These are phyloP conservation scores for Chromoteleia sp. DNA, from an alignment of 2,888 invertebrate species.

Conservation along the genomic window DNA sequence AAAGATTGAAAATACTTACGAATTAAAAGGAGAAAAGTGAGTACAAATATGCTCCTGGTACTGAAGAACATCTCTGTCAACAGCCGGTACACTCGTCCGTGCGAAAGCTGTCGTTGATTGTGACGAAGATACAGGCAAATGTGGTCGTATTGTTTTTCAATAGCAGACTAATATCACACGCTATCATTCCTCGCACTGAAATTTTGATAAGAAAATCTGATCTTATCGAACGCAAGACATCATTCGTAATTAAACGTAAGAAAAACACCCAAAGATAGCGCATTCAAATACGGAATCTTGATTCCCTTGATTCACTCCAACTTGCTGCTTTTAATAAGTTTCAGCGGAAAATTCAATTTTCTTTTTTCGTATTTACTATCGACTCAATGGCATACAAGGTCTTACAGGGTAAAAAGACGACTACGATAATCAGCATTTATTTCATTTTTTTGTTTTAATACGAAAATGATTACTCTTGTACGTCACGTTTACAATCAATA, in stretches of 20 bases:
- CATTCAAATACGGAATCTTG: conserved; percentile 20
- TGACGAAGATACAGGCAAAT: conserved; percentile 19
- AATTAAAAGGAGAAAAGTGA: conserved; percentile 4
- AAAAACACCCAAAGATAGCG: conserved; percentile 36
- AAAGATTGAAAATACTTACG: conserved; percentile 22
- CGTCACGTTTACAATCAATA: too few species aligned
- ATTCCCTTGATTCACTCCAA: not conserved
- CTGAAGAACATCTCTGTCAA: conserved; percentile 8
- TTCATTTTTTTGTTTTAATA: too few species aligned
- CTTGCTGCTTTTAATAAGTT: too few species aligned
- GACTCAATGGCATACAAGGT: too few species aligned
- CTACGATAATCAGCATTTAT: too few species aligned
- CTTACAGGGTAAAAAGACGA: too few species aligned
- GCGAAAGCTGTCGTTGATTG: conserved; percentile 3
- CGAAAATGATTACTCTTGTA: too few species aligned
- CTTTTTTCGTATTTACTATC: too few species aligned
- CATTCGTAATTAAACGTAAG: conserved; percentile 27
- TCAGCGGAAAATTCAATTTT: too few species aligned
- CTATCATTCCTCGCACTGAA: conserved; percentile 55
- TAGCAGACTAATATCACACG: conserved; percentile 34
- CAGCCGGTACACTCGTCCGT: not conserved
- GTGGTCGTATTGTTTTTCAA: conserved; percentile 43
- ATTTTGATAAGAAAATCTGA: conserved; percentile 63
- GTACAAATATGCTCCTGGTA: not conserved
- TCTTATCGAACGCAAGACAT: conserved; percentile 46